Evolutionary conservation across 2,113 vertebrate species (phyloP), one percentile per base, ranked within the genome.

Genomic region (Alouatta palliata): DNA sequence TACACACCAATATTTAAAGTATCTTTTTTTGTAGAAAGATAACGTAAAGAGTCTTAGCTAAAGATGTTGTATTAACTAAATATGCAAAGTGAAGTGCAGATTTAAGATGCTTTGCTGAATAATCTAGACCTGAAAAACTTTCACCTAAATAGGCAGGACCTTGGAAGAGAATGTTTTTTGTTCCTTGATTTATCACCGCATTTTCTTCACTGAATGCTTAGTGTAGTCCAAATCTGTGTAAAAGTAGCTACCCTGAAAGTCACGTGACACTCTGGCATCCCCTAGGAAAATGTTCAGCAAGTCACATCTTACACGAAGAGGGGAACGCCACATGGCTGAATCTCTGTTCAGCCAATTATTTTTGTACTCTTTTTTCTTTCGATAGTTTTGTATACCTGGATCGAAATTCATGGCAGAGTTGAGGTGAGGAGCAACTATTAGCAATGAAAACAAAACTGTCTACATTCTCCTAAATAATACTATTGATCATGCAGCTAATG

Each of bases 171-270:
- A 68, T 66, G 82, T 73, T 54, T 89, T 86, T 94, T 92, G 32
- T 64, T 87, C 16, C 56, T 82, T 73, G 58, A 61, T 91, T 90
- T 95, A 45, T 40, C 5, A 9, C 47, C 76, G 6, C 68, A 56
- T 97, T 94, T 87, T 95, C 58, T 79, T 58, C 45, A 75, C 12
- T 30, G 21, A 82, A 93, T 71, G 4, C 73, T 81, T 76, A 45
- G 12, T 83, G 47, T 85, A 82, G 61, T 32, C 54, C 12, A 92
- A 82, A 80, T 80, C 49, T 70, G 35, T 37, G 45, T 40, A 37
- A 47, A 61, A 6, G 2, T 23, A 64, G 32, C 73, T 95, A 0
- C 89, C 82, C 35, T 45, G 23, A 82, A 66, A 93, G 54, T 75
- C 61, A 68, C 3, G 13, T 56, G 40, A 43, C 21, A 43, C 6